Conservation (phyloP, 2,113 vertebrate species). For the Paedocypris sp. region DNA sequence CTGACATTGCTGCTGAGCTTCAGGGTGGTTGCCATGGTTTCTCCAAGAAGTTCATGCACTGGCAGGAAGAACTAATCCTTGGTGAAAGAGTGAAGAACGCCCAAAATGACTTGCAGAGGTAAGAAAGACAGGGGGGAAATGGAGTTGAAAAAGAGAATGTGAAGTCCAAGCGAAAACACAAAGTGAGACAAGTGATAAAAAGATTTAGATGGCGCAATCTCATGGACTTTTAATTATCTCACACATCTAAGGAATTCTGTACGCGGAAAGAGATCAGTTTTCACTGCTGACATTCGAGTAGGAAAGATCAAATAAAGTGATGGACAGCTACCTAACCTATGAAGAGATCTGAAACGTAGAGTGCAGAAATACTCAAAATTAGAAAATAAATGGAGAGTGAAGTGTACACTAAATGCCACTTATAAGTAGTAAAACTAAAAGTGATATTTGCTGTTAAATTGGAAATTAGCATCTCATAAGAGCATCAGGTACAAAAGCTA, state of each 20-base stretch:
- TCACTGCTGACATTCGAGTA: constrained; percentile 44
- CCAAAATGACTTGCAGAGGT: constrained; percentile 82
- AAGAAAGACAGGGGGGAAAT: constrained; percentile 21
- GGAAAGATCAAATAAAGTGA: constrained; percentile 56
- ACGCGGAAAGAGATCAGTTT: constrained; percentile 45
- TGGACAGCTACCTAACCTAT: constrained; percentile 47
- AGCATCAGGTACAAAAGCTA: too few relatives aligned
- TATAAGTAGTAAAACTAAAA: constrained; percentile 8
- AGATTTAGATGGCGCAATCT: constrained; percentile 32
- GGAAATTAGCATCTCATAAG: too few relatives aligned
- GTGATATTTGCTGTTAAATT: too few relatives aligned
- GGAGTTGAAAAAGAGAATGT: not conserved
- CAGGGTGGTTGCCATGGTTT: constrained; percentile 90
- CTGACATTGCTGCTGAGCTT: constrained; percentile 70
- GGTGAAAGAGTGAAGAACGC: constrained; percentile 74
- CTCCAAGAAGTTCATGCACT: constrained; percentile 96
- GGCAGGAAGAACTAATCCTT: constrained; percentile 94
- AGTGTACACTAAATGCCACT: constrained; percentile 10
- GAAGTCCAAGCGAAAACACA: not conserved
- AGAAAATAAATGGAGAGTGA: constrained; percentile 5
- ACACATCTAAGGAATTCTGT: constrained; percentile 49
- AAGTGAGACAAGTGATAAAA: constrained; percentile 20
- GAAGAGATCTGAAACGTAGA: constrained; percentile 35
- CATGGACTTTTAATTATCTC: constrained; percentile 41
- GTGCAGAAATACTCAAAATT: constrained; percentile 20